Base-by-base conservation (phyloP, 2,797 vertebrate species). In the Eulemur mongoz region DNA sequence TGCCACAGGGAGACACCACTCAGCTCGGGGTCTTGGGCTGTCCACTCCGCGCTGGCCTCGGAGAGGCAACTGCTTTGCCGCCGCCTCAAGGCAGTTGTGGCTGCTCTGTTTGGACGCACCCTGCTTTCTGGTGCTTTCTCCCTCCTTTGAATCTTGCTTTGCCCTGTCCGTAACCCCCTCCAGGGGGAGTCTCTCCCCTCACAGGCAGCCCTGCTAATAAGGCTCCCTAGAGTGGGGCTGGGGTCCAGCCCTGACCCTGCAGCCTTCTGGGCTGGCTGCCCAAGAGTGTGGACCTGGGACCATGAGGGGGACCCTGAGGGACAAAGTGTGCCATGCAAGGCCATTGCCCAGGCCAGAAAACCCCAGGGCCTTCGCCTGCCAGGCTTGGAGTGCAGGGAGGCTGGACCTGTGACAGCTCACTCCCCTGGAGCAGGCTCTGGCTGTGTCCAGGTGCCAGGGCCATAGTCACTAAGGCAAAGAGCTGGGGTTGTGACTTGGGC, bases 281-380 rank as follows among this genome's bases (percentile, higher is more conserved):
- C 30, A 0, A 14, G 40, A 45, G 30, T 0, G 0, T 11, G 69
- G 75, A 45, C 75, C 52, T 43, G 43, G 40, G 75, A 13, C 40
- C 23, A 2, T 8, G 1, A 25, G 25, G 50, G 32, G 45, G 8
- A 6, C 50, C 1, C 5, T 8, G 23, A 38, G 9, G n/a, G 40
- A 50, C 35, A 38, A n/a, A 27, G 32, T 0, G 0, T 30, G 32
- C 54, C 7, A 0, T 25, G 8, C 0, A 0, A 43, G 35, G 65
- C 17, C 32, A 30, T 11, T 13, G 32, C 65, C 54, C 67, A 20
- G 35, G 52, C 61, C 89, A 83, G 70, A 38, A 63, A n/a, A 17
- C 15, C 88, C 38, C 8, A 9, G 2, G 35, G 17, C 43, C 17
- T n/a, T 20, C 0, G 1, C 59, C 63, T 32, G 25, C 0, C 0